These are phyloP conservation scores for Pachypsylla venusta DNA, from an alignment of 1,140 invertebrate genomes.

Conservation along the genomic window DNA sequence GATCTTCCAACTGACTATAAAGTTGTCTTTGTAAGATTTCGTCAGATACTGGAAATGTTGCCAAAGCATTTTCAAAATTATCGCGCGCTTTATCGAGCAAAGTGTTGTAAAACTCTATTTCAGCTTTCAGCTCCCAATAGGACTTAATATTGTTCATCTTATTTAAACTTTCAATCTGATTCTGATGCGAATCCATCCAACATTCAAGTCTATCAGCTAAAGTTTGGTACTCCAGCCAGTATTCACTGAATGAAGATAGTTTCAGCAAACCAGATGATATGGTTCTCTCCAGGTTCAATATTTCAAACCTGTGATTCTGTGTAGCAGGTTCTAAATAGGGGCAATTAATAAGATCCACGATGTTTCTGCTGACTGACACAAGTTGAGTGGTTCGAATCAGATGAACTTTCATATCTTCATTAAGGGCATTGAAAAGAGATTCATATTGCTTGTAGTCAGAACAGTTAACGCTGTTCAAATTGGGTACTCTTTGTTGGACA, in stretches of 20 bases:
- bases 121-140: conserved; percentile 46
- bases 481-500: conserved; percentile 61
- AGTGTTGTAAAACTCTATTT: conserved; percentile 3
- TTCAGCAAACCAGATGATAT: conserved; percentile 51
- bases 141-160: conserved; percentile 53
- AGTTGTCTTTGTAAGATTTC: conserved; percentile 63
- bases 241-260: conserved; percentile 54
- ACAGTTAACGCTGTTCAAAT: conserved; percentile 57
- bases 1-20: conserved; percentile 54
- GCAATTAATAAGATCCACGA: conserved; percentile 56
- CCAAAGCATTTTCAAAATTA: conserved; percentile 57
- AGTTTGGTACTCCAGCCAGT: conserved; percentile 54
- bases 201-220: conserved; percentile 51
- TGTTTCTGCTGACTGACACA: conserved; percentile 47
- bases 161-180: conserved; percentile 39
- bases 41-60: conserved; percentile 60
- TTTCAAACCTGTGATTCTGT: conserved; percentile 46
- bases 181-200: conserved; percentile 55
- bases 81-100: conserved; percentile 43
- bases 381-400: conserved; percentile 56
- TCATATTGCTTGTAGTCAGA: conserved; percentile 70
- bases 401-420: conserved; percentile 55
- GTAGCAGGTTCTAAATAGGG: conserved; percentile 52
- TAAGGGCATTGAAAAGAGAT: conserved; percentile 46
- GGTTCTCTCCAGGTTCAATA: conserved; percentile 52